These are phyloP conservation scores for Ctenopoma multispine DNA, from an alignment of 2,797 vertebrate genomes.

Conservation along the genomic window DNA sequence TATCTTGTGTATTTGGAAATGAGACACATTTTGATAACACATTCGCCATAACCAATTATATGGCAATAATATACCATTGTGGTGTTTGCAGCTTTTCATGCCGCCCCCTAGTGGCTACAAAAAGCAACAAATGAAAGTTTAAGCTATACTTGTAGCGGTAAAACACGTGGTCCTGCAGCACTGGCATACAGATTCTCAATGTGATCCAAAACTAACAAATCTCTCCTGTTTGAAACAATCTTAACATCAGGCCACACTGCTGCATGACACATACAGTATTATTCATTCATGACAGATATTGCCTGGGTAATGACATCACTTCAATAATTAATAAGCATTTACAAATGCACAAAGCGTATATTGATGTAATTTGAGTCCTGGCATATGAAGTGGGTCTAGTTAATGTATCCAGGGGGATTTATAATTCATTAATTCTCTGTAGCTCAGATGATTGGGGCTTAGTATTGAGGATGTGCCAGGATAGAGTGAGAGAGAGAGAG, in stretches of 20 bases:
- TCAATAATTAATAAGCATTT: conserved; percentile 79
- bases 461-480: conserved; percentile 66
- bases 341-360: conserved; percentile 77
- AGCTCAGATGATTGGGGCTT: conserved; percentile 67
- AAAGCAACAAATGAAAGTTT: background rate
- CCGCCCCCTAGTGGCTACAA: conserved; percentile 21
- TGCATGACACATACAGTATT: conserved; percentile 47
- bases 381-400: conserved; percentile 75
- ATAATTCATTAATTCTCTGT: conserved; percentile 79
- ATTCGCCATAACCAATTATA: background rate
- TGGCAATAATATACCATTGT: background rate
- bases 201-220: conserved; percentile 14
- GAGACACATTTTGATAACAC: background rate
- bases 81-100: background rate
- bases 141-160: background rate
- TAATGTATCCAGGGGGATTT: conserved; percentile 76
- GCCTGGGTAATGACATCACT: conserved; percentile 73
- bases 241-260: conserved; percentile 35
- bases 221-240: conserved; percentile 18
- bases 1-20: background rate
- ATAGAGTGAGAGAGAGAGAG: conserved; percentile 25
- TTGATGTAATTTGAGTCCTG: conserved; percentile 79
- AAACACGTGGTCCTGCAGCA: background rate
- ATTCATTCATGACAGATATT: conserved; percentile 65
- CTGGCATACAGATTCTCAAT: background rate